A percentile compares a stretch with the other conserved stretches of the same genome.
These are phyloP conservation scores for Noctua fimbriata DNA, from an alignment of 2,888 invertebrate species.

Conservation along the genomic window DNA sequence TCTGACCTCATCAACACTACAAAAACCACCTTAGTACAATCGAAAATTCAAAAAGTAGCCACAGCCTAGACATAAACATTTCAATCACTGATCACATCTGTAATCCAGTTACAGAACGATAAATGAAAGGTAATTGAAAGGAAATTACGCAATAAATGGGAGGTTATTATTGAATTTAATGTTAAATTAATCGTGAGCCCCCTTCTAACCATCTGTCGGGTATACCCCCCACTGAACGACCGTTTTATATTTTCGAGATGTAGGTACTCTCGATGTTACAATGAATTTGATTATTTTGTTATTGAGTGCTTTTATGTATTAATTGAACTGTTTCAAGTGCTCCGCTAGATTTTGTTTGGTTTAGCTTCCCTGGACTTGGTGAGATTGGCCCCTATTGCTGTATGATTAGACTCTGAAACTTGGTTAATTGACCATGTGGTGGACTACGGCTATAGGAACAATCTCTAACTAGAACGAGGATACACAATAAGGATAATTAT, in stretches of 20 bases:
- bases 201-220: conserved; percentile 86
- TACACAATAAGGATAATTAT: too few species aligned
- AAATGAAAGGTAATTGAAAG: conserved; percentile 90
- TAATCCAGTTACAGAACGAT: conserved; percentile 88
- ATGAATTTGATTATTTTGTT: conserved; percentile 76
- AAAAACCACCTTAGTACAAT: neutral
- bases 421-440: too few species aligned
- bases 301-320: conserved; percentile 72
- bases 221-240: conserved; percentile 71
- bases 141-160: conserved; percentile 90
- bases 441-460: neutral
- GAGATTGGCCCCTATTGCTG: neutral
- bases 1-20: neutral
- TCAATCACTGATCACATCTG: conserved; percentile 73
- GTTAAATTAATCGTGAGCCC: conserved; percentile 88
- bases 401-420: neutral
- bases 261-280: conserved; percentile 65
- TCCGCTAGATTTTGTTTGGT: conserved; percentile 25
- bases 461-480: neutral
- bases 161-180: conserved; percentile 90
- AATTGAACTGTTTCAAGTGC: conserved; percentile 57
- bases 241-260: conserved; percentile 71
- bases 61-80: conserved; percentile 60
- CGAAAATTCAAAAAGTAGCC: conserved; percentile 42
- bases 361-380: conserved; percentile 7